A percentile compares a stretch with the other conserved stretches of the same genome.
phyloP scores from a whole-genome alignment of 2,888 invertebrate species.

The Trichopria drosophilae region DNA sequence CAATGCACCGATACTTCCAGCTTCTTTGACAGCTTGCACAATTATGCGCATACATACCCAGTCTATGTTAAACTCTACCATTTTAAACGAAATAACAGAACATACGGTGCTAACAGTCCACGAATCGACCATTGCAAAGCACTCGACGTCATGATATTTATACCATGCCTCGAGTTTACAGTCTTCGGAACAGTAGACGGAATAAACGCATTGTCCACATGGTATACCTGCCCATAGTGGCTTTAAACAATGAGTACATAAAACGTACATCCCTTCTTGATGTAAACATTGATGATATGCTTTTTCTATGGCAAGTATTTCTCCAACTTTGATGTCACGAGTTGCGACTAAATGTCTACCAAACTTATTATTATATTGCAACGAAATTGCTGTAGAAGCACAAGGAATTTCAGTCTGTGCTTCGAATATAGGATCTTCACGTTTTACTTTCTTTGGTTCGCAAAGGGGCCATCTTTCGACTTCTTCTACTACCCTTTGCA shows the following conservation, averaged over 20 bases:
- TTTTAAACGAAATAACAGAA: too few relatives aligned
- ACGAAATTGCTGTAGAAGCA: conserved; percentile 67
- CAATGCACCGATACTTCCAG: conserved; percentile 55
- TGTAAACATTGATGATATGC: conserved; percentile 70
- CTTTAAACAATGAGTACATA: conserved; percentile 72
- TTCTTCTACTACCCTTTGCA: too few relatives aligned
- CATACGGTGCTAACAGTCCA: too few relatives aligned
- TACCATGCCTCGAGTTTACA: conserved; percentile 68
- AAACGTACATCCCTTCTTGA: conserved; percentile 61
- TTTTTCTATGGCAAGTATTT: conserved; percentile 75
- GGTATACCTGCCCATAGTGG: conserved; percentile 65
- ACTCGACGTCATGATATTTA: conserved; percentile 77
- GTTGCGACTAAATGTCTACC: conserved; percentile 74
- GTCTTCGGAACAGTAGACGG: conserved; percentile 67
- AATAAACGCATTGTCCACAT: conserved; percentile 67
- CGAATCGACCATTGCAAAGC: too few relatives aligned
- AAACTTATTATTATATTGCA: conserved; percentile 62
- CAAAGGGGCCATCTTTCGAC: conserved; percentile 32
- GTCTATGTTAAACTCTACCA: too few relatives aligned
- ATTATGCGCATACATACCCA: conserved; percentile 68
- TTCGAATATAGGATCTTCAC: too few relatives aligned
- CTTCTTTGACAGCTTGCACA: conserved; percentile 58
- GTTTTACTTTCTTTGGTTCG: conserved; percentile 38
- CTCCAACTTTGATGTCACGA: conserved; percentile 71
- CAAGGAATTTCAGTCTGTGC: conserved; percentile 63